Percentiles rank a stretch among this genome's conserved stretches.
Evolutionary conservation across 2,797 vertebrate species (phyloP).

Genomic region (Anguilla megastoma): DNA sequence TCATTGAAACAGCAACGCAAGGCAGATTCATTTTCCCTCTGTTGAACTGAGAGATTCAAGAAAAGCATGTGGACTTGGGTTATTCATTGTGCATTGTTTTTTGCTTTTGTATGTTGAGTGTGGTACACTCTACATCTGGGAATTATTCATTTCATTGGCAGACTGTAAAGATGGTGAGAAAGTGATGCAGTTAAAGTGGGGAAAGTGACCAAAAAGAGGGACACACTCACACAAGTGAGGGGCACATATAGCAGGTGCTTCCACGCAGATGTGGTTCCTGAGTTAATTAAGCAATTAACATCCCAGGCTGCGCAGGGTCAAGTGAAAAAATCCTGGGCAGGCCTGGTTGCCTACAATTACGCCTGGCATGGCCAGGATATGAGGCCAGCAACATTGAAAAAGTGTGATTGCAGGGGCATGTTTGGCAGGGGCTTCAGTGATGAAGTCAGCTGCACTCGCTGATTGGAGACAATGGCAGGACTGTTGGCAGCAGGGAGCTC

Average conservation of each 20-base stretch:
- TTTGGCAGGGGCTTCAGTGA: too few relatives aligned
- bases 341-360: neutral
- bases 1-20: neutral
- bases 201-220: neutral
- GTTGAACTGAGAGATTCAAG: neutral
- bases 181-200: neutral
- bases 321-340: neutral
- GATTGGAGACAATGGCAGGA: too few relatives aligned
- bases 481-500: too few relatives aligned
- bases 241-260: neutral
- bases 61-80: neutral
- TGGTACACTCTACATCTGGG: neutral
- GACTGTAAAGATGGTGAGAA: neutral
- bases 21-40: neutral
- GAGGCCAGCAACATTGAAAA: neutral
- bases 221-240: neutral
- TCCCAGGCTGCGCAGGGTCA: neutral
- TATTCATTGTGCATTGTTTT: neutral
- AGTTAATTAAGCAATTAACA: neutral
- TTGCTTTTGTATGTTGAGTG: neutral
- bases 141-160: neutral
- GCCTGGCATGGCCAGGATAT: neutral
- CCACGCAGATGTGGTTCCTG: neutral
- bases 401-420: too few relatives aligned
- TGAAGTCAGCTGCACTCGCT: too few relatives aligned